A percentile compares a stretch with the other conserved stretches of the same genome.
Conservation (phyloP, 2,888 invertebrate genomes). For the Ornithoptera alexandrae region DNA sequence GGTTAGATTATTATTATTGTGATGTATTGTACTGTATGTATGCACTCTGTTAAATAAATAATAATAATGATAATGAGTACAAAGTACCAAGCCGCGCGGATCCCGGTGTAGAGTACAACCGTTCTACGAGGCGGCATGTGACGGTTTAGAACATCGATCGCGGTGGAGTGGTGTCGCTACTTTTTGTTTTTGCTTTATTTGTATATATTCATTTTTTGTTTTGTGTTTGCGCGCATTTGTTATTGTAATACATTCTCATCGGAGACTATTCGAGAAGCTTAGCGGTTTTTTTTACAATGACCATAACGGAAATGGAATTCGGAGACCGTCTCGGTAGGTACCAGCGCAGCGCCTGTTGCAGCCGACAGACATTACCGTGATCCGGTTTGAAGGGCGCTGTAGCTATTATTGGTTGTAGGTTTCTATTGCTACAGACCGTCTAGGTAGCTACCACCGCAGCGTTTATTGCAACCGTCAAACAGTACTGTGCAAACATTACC, state of each 20-base stretch:
- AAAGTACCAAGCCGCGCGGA: constrained; percentile 50
- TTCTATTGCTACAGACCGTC: no score
- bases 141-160: constrained; percentile 56
- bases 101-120: constrained; percentile 62
- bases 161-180: constrained; percentile 44
- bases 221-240: not conserved
- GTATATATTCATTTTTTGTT: not conserved
- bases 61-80: constrained; percentile 26
- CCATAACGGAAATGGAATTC: not conserved
- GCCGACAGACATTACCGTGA: no score
- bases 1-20: no score
- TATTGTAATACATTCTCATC: not conserved
- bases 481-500: no score
- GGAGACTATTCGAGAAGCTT: not conserved
- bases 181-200: constrained; percentile 15
- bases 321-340: no score
- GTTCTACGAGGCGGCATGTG: constrained; percentile 70
- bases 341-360: no score
- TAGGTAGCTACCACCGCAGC: no score
- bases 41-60: no score
- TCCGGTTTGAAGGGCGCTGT: no score
- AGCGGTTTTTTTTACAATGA: not conserved
- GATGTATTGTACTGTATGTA: no score
- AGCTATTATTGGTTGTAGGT: no score
- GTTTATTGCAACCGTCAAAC: no score